Evolutionary conservation across 2,113 vertebrate species (phyloP), one percentile per base, ranked within the genome.

Genomic region (Mastomys natalensis): DNA sequence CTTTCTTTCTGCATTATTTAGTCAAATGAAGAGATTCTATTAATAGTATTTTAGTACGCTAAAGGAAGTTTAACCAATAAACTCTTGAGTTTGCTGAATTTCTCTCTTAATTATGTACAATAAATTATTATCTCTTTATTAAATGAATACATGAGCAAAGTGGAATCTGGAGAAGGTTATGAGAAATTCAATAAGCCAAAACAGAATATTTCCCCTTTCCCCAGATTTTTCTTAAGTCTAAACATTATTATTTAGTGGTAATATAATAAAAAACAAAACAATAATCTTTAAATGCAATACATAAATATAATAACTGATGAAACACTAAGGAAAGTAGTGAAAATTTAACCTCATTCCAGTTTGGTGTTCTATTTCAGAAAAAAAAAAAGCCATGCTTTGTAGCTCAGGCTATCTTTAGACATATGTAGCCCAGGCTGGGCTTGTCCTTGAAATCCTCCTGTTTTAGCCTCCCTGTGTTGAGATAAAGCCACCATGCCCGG

Each of bases 1-100:
- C 82, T 87, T 91, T 95, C 72, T 93, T 91, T 95, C 60, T 58
- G 95, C 6, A 92, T 85, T 93, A 73, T 21, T 16, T 53, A 73
- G 55, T 89, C 87, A 72, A 94, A 91, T 22, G 34, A 76, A 86
- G 43, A 80, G 31, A 19, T 87, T 74, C 91, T 66, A 87, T 91
- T 81, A 86, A 86, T 66, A 51, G 16, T 45, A 93, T 93, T 93
- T 97, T 94, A 92, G 58, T 87, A 76, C 40, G 45, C 51, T 93
- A 74, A 94, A 81, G 31, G 45, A 90, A 81, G 29, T 94, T 92
- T 13, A 91, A 43, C 93, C 51, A 90, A 21, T 92, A 86, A 87
- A 70, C 29, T 87, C 19, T 37, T 96, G n/a, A 88, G 78, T 40
- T 45, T n/a, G 37, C 26, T 90, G n/a, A 93, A 81, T 85, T 70